These are phyloP conservation scores for Macrotis lagotis DNA, from an alignment of 2,113 vertebrate species.

Conservation along the genomic window DNA sequence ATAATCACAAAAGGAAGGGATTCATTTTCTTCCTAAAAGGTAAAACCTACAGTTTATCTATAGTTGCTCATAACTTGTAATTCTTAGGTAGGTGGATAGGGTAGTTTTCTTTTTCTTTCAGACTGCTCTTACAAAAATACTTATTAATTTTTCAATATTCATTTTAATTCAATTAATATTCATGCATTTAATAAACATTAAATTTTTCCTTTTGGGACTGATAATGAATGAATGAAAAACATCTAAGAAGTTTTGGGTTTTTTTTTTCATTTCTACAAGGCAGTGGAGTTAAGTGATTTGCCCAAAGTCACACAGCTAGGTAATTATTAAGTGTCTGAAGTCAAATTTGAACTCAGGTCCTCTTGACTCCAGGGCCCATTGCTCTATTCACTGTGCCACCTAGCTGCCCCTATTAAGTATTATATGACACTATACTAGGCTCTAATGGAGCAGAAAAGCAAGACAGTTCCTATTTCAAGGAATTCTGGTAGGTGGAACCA, in stretches of 20 bases:
- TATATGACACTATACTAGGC: not conserved
- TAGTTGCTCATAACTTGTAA: not conserved
- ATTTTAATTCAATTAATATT: not conserved
- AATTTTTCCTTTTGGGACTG: not conserved
- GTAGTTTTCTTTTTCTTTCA: not conserved
- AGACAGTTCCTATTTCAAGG: not conserved
- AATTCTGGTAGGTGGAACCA: not conserved
- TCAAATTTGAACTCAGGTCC: no score
- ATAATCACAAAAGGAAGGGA: not conserved
- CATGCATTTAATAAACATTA: not conserved
- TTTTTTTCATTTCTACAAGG: no score
- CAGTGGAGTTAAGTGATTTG: no score
- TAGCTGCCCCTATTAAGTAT: no score
- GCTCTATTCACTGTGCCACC: no score
- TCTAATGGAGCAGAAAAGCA: not conserved
- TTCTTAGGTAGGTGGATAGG: not conserved
- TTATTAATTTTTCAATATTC: not conserved
- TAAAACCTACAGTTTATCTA: not conserved
- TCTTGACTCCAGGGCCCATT: no score
- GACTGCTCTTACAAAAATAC: not conserved
- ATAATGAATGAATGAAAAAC: not conserved
- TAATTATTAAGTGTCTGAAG: no score
- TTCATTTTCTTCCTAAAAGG: not conserved
- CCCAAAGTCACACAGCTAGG: no score
- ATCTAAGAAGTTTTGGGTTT: no score